Evolutionary conservation across 2,113 vertebrate genomes (phyloP), one percentile per base, ranked within the genome.

Genomic region (Phasianus colchicus): DNA sequence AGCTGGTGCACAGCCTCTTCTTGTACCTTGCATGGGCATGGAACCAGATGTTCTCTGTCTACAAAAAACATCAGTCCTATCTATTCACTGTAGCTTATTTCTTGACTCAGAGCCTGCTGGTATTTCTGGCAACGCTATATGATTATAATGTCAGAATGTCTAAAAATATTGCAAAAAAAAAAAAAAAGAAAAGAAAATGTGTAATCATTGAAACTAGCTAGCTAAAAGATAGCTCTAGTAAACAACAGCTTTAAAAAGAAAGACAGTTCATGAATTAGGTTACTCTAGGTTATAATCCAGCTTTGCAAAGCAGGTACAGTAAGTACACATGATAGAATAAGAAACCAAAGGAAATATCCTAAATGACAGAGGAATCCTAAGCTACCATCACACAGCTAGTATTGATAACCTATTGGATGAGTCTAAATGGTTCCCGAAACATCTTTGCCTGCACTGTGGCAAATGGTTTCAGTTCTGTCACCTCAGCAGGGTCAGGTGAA

Each of bases 401-500:
- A 57, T 7, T 57, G 30, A 57, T 10, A 27, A 25, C 13, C 32
- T 82, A 16, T 20, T 81, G 45, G 60, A 34, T 36, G 34, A 85
- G 18, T 45, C 17, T 82, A 9, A 24, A 69, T 6, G 34, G 50
- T 52, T 92, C 83, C 40, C 6, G 15, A 34, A 88, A 21, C 29
- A 57, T 50, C 48, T 81, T 42, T 17, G 18, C 10, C 55, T 73
- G 34, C 70, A 55, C 2, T 73, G 17, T 9, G 48, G 40, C 27
- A 79, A 75, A 15, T 4, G 6, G 8, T 34, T 63, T 71, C 21
- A 71, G 19, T 45, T 76, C 60, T 65, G 48, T 85, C 40, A 74
- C 32, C 29, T 17, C 34, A 77, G 3, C 0, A 29, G 9, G 34
- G 73, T 21, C 3, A 4, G 7, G 12, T 25, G 5, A 90, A 18